Evolutionary conservation across 2,797 vertebrate genomes (phyloP), one percentile per base, ranked within the genome.

Genomic region (Emys orbicularis): DNA sequence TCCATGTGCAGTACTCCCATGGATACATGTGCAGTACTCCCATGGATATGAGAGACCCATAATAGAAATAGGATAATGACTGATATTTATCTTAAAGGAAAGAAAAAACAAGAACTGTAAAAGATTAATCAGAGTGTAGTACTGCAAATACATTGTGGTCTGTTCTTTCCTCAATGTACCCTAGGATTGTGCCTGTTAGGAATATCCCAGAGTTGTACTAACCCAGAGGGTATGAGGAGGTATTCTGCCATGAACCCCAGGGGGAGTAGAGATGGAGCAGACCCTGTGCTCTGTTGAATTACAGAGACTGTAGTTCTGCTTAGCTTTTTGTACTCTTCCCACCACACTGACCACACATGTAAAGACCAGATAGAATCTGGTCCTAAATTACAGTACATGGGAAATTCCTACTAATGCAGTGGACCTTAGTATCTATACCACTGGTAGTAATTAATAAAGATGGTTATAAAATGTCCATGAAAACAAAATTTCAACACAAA

Each of bases 271-370:
- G 68, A 72, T 52, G 18, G 31, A 18, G 72, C 82, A 65, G 34
- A 80, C 91, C 47, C 59, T 54, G 4, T 88, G 12, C 59, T 96
- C 34, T 81, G 41, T 86, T 88, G 49, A 90, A 37, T 88, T 93
- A 86, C 19, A 4, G 25, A 9, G 82, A 19, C 19, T 93, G 34
- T 25, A 82, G 3, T 74, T 90, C 23, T 53, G 79, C 29, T 27
- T 93, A 52, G 12, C 29, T 94, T 18, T 34, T 72, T 79, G 37
- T 72, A 49, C n/a, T 59, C 89, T 49, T 59, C 59, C 50, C 56
- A 86, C 6, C 15, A 44, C 11, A 31, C 74, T 0, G 81, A n/a
- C 34, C 34, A n/a, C 61, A n/a, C 16, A n/a, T 65, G 34, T 65
- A 65, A 65, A n/a, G 15, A 16, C 34, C 34, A 65, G 2, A 34